Conservation (phyloP, 35 echinoderm and acorn worm genomes). For the Heliocidaris tuberculata region DNA sequence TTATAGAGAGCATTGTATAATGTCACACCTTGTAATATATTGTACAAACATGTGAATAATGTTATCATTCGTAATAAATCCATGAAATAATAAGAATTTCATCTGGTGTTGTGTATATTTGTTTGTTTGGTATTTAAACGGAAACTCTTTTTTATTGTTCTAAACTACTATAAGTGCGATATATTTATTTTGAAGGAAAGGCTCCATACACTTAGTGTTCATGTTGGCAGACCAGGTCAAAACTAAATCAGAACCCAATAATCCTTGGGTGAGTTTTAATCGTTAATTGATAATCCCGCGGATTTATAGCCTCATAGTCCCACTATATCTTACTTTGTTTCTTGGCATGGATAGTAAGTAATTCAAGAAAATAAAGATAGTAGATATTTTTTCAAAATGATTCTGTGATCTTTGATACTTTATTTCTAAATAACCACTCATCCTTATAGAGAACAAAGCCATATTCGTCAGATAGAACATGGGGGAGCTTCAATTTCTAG, state of each 20-base stretch:
- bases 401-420: too few relatives aligned
- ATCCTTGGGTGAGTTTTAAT: too few relatives aligned
- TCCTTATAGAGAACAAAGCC: too few relatives aligned
- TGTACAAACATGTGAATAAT: conserved; percentile 35
- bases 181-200: not conserved
- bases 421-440: too few relatives aligned
- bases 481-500: too few relatives aligned
- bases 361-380: too few relatives aligned
- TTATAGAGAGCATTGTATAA: not conserved
- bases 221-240: not conserved
- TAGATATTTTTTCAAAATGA: too few relatives aligned
- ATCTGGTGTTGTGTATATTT: not conserved
- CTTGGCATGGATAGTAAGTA: too few relatives aligned
- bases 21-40: not conserved
- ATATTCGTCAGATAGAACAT: too few relatives aligned
- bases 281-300: too few relatives aligned
- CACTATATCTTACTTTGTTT: too few relatives aligned
- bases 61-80: conserved; percentile 45
- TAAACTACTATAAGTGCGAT: not conserved
- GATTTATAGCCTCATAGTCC: too few relatives aligned
- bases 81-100: not conserved
- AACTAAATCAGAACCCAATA: not conserved
- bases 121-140: not conserved
- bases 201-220: not conserved
- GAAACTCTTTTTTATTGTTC: not conserved